Percentiles rank a stretch among this genome's conserved stretches.
phyloP scores from a whole-genome alignment of 2,888 invertebrate genomes.

The Acrocera orbiculus region DNA sequence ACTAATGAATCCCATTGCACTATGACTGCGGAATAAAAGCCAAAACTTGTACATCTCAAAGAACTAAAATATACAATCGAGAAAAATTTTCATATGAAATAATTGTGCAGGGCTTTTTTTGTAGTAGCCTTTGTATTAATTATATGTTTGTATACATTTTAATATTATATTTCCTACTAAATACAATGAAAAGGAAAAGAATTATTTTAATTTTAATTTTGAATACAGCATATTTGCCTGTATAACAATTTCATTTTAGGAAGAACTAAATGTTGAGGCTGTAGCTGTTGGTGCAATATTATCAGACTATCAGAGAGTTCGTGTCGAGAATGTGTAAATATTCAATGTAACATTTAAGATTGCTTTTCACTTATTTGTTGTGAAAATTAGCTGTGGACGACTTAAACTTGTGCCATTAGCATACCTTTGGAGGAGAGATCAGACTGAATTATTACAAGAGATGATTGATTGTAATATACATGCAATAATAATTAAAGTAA shows the following conservation, averaged over 20 bases:
- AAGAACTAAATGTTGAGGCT: slow-evolving; percentile 63
- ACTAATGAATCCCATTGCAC: no score
- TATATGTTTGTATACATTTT: no score
- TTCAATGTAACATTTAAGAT: not conserved
- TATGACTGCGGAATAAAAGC: no score
- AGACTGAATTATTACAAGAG: slow-evolving; percentile 82
- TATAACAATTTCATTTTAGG: slow-evolving; percentile 13
- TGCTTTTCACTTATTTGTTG: not conserved
- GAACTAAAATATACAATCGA: no score
- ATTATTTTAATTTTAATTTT: no score
- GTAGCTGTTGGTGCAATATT: slow-evolving; percentile 96
- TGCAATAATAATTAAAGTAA: slow-evolving; percentile 90
- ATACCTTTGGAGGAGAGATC: slow-evolving; percentile 93
- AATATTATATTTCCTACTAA: no score
- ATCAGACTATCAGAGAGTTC: slow-evolving; percentile 93
- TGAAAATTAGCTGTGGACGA: slow-evolving; percentile 58
- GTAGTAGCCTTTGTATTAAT: no score
- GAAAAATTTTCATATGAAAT: no score
- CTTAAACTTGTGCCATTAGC: slow-evolving; percentile 77
- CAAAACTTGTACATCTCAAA: no score
- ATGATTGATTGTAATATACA: slow-evolving; percentile 89
- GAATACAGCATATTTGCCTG: no score
- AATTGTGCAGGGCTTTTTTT: no score
- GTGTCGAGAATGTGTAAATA: slow-evolving; percentile 93
- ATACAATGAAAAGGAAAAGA: no score